phyloP scores from a whole-genome alignment of 2,797 vertebrate species.

The Lates japonicus region DNA sequence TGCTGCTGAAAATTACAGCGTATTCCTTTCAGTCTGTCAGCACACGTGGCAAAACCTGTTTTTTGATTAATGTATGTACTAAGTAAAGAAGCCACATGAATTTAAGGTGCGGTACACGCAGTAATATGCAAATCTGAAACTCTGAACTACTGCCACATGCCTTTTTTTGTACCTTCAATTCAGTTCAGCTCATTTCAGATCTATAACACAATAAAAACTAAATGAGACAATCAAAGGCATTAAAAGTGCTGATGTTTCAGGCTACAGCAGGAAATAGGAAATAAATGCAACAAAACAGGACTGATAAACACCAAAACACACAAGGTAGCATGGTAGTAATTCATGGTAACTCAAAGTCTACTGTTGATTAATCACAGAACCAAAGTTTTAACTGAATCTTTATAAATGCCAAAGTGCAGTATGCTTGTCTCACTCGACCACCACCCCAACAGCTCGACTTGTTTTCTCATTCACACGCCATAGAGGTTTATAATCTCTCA shows the following conservation, averaged over 20 bases:
- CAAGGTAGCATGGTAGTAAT: background rate
- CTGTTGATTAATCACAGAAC: background rate
- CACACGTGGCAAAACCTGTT: slow-evolving; percentile 2
- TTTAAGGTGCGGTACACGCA: background rate
- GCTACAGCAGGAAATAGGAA: background rate
- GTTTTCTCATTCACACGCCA: background rate
- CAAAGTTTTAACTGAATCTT: background rate
- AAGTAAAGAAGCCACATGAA: background rate
- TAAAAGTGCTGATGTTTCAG: background rate
- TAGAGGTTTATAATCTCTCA: background rate
- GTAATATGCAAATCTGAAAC: background rate
- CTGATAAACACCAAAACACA: background rate
- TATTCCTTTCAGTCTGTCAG: background rate
- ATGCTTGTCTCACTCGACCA: too few species aligned
- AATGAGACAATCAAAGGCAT: background rate
- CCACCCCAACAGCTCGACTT: too few species aligned
- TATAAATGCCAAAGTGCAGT: background rate
- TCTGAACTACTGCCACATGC: background rate
- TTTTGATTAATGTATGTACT: background rate
- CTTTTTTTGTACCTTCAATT: background rate
- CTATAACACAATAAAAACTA: too few species aligned
- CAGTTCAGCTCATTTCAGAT: background rate
- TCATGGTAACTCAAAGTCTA: background rate
- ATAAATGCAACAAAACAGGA: too few species aligned
- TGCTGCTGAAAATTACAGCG: background rate